Evolutionary conservation across 1,140 invertebrate genomes (phyloP), one percentile per base, ranked within the genome.

Genomic region (Drosophila sechellia): DNA sequence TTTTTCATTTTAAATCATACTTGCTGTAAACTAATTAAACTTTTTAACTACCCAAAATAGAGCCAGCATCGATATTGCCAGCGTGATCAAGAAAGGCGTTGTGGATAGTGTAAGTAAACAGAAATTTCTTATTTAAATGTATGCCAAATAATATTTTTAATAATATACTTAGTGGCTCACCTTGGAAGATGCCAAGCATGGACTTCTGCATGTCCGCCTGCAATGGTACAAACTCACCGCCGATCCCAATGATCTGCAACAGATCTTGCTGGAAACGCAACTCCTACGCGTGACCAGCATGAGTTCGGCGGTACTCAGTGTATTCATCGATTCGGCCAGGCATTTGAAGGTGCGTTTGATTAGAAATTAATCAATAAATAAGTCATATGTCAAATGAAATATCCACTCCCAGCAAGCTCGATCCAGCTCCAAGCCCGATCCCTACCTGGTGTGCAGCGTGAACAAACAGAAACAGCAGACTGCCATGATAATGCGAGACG

Each of bases 141-240:
- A 5, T n/a, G 17, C 0, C 0, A 20, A 12, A 3, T 15, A 42
- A 42, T 17, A n/a, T 11, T 1, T 8, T 0, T 58, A 4, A 31
- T 46, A 17, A 8, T 17, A 10, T 93, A 4, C 17, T 17, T 83
- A 98, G 97, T 99, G 98, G 98, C 94, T 98, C 53, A 96, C 97
- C 0, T 93, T 99, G 66, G 97, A 99, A 92, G 96, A 98, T 93
- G 97, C 97, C 4, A 98, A 98, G 93, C 97, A 97, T 89, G 98
- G 98, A 37, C 95, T 97, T 93, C 94, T 99, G 2, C 97, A 98
- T 92, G 84, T 99, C 31, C 95, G 96, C 61, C 93, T 98, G 22
- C 95, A 95, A 4, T 99, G 98, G 98, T 94, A 98, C 54, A 95
- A 95, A 63, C 93, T 99, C 35, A 95, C 95, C 15, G 94, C 95